phyloP scores from a whole-genome alignment of 2,888 invertebrate genomes.

The Diarsia dahlii region DNA sequence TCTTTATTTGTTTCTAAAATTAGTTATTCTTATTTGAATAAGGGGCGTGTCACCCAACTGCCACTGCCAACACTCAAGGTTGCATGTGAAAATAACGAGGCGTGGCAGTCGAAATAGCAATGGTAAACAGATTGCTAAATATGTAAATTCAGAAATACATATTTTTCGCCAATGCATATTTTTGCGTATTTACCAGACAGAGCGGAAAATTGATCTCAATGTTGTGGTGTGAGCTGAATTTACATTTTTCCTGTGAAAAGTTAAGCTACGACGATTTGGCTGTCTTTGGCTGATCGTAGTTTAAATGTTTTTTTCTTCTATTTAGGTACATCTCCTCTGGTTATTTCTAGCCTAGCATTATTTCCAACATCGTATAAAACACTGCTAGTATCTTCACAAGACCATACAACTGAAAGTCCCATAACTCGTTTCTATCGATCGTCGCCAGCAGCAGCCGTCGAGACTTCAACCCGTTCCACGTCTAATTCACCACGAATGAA shows the following conservation, averaged over 20 bases:
- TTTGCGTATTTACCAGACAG: conserved; percentile 22
- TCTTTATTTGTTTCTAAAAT: not conserved
- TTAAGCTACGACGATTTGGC: not conserved
- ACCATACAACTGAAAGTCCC: conserved; percentile 52
- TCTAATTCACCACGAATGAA: conserved; percentile 73
- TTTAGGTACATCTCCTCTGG: not conserved
- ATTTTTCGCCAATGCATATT: conserved; percentile 30
- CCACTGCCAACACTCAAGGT: conserved; percentile 6
- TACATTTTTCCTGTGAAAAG: not conserved
- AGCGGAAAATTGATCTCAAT: conserved; percentile 33
- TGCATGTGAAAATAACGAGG: conserved; percentile 16
- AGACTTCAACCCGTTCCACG: conserved; percentile 64
- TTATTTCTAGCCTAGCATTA: not conserved
- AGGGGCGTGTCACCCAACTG: not conserved
- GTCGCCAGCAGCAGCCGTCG: conserved; percentile 61
- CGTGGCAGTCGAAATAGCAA: conserved; percentile 21
- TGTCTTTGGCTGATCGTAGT: not conserved
- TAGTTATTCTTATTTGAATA: not conserved
- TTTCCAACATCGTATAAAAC: conserved; percentile 10
- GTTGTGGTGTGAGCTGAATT: conserved; percentile 2
- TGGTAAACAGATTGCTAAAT: conserved; percentile 24
- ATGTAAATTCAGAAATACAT: conserved; percentile 26
- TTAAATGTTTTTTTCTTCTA: not conserved
- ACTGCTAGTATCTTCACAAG: conserved; percentile 25
- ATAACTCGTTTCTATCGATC: conserved; percentile 63